These are phyloP conservation scores for Aphidoletes aphidimyza DNA, from an alignment of 2,888 invertebrate genomes.

Conservation along the genomic window DNA sequence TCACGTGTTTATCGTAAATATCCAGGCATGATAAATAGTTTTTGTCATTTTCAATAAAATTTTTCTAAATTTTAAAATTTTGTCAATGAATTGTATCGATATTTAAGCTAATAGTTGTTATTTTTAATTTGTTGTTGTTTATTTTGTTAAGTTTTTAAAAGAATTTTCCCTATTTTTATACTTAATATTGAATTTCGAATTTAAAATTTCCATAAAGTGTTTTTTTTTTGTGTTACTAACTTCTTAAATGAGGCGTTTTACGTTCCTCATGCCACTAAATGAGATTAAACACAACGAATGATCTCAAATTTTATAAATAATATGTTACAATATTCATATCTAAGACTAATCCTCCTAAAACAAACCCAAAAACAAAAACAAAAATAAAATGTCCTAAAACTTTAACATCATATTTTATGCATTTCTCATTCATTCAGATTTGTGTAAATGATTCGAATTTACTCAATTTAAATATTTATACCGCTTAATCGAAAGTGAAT, in stretches of 20 bases:
- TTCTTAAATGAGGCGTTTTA: neutral
- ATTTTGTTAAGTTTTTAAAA: neutral
- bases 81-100: slow-evolving; percentile 20
- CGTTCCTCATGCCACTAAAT: neutral
- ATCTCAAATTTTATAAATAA: slow-evolving; percentile 2
- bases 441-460: neutral
- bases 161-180: slow-evolving; percentile 15
- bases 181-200: neutral
- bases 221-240: too few species aligned
- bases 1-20: neutral
- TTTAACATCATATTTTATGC: neutral
- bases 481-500: slow-evolving; percentile 8
- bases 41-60: neutral
- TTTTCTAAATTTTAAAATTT: neutral
- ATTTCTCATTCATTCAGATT: neutral
- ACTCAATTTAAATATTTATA: neutral
- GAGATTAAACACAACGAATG: neutral
- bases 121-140: neutral
- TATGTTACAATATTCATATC: slow-evolving; percentile 45
- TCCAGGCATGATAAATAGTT: slow-evolving; percentile 10
- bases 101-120: neutral
- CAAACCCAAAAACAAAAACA: neutral
- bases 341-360: neutral
- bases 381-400: neutral
- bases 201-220: slow-evolving; percentile 22